phyloP scores from a whole-genome alignment of 1,140 invertebrate species.

The Drosophila funebris region DNA sequence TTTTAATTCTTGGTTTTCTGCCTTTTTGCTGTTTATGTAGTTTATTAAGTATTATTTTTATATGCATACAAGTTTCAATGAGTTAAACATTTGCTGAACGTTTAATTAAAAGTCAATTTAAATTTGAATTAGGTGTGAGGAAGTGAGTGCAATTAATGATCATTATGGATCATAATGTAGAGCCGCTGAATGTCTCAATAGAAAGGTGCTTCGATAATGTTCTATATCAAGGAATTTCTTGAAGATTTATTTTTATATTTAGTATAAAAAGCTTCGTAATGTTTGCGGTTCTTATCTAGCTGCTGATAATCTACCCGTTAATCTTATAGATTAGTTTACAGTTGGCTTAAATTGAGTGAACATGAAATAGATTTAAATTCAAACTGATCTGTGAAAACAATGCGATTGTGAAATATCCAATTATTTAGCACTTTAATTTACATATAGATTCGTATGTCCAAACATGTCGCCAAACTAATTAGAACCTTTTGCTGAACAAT shows the following conservation, averaged over 20 bases:
- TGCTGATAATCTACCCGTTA: not conserved
- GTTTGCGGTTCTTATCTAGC: conserved; percentile 9
- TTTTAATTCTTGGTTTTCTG: conserved; percentile 55
- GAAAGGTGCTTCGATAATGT: conserved; percentile 1
- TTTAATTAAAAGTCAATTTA: conserved; percentile 33
- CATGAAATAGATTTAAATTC: not conserved
- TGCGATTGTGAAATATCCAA: conserved; percentile 2
- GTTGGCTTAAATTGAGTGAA: not conserved
- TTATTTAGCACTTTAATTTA: not conserved
- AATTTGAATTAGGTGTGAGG: conserved; percentile 14
- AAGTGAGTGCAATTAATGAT: conserved; percentile 25
- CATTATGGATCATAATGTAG: conserved; percentile 1
- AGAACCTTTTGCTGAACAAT: not conserved
- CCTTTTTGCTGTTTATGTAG: not conserved
- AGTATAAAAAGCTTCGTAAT: not conserved
- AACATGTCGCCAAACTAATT: conserved; percentile 20
- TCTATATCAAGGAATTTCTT: not conserved
- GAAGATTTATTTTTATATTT: not conserved
- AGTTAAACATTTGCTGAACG: conserved; percentile 14
- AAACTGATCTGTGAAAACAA: not conserved
- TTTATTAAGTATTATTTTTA: conserved; percentile 36
- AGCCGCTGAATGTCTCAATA: not conserved
- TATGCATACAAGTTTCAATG: conserved; percentile 47
- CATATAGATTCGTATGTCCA: not conserved
- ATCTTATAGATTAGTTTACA: not conserved